A percentile compares a stretch with the other conserved stretches of the same genome.
These are phyloP conservation scores for Columbina picui DNA, from an alignment of 2,113 vertebrate genomes.

Conservation along the genomic window DNA sequence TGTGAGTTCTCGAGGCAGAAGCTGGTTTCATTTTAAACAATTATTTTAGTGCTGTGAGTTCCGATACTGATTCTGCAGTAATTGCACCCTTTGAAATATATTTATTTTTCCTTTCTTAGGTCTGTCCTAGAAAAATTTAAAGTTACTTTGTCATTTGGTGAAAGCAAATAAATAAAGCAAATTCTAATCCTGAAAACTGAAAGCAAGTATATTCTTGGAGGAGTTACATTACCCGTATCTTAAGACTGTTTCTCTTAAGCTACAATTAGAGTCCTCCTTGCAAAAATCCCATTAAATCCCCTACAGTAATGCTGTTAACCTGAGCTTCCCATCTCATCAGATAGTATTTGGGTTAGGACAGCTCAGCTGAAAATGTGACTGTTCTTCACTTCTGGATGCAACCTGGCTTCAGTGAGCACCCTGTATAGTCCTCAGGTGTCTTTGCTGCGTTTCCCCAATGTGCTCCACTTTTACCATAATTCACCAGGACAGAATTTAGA, in stretches of 20 bases:
- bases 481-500: not conserved
- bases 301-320: not conserved
- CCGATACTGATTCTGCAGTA: not conserved
- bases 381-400: not conserved
- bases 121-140: not conserved
- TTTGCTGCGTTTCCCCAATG: not conserved
- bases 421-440: not conserved
- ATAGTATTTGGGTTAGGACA: not conserved
- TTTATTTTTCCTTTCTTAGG: not conserved
- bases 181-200: not conserved
- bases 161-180: not conserved
- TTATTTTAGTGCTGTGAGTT: not conserved
- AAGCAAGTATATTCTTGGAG: not conserved
- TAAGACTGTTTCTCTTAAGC: not conserved
- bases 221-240: not conserved
- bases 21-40: not conserved
- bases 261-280: not conserved
- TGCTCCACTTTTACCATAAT: not conserved
- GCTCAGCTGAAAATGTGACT: not conserved
- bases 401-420: not conserved
- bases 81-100: not conserved
- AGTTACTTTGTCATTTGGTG: not conserved
- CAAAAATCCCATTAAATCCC: conserved; percentile 9
- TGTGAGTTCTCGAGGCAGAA: conserved; percentile 1
- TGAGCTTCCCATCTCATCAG: not conserved